Conservation (phyloP, 2,888 invertebrate species). For the Melipona beecheii region DNA sequence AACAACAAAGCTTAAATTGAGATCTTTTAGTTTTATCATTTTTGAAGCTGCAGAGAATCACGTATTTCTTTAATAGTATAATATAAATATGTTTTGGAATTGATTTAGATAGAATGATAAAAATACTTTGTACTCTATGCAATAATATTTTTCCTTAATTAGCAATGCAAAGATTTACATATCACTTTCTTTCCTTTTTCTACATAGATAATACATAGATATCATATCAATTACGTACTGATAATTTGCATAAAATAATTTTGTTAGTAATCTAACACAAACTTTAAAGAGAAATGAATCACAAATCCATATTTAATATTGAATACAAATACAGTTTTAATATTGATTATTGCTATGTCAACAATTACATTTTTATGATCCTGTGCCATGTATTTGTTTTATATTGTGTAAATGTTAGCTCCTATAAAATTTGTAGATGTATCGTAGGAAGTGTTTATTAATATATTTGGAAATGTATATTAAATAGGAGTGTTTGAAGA, state of each 20-base stretch:
- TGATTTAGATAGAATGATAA: neutral
- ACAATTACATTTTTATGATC: slow-evolving; percentile 32
- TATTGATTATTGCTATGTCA: slow-evolving; percentile 9
- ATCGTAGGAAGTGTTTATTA: neutral
- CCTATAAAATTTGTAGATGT: neutral
- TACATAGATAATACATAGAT: neutral
- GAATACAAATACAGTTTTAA: slow-evolving; percentile 18
- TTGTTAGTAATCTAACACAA: slow-evolving; percentile 6
- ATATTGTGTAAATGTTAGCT: slow-evolving; percentile 10
- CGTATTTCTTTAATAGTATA: slow-evolving; percentile 24
- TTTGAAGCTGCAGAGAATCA: slow-evolving; percentile 3
- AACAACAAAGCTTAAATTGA: slow-evolving; percentile 24
- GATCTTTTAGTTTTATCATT: slow-evolving; percentile 3
- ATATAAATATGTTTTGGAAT: neutral
- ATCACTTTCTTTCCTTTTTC: slow-evolving; percentile 4
- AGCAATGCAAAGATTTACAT: slow-evolving; percentile 14
- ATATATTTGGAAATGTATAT: neutral
- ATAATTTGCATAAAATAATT: neutral
- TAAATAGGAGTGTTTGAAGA: neutral
- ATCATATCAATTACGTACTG: neutral
- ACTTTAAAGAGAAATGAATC: neutral
- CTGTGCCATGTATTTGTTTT: slow-evolving; percentile 48
- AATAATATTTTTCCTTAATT: slow-evolving; percentile 3
- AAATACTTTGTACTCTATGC: slow-evolving; percentile 10
- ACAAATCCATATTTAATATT: slow-evolving; percentile 21